A percentile compares a stretch with the other conserved stretches of the same genome.
Conservation (phyloP, 2,797 vertebrate species). For the Momotus momota region DNA sequence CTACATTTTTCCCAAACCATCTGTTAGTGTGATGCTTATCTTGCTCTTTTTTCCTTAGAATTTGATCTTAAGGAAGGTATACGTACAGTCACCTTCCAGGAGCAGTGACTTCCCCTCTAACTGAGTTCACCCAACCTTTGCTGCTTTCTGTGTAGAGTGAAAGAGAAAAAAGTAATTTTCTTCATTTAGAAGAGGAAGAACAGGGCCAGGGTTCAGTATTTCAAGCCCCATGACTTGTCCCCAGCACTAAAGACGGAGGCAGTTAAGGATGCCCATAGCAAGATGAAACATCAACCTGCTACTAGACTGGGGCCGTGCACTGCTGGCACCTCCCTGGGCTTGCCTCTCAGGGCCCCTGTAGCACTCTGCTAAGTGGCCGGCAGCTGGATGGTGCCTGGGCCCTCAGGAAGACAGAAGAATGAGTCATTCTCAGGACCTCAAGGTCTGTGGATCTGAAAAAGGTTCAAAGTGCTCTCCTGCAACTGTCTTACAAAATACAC, state of each 20-base stretch:
- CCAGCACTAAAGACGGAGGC: not conserved
- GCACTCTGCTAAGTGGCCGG: not conserved
- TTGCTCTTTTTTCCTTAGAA: not conserved
- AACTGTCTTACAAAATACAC: not conserved
- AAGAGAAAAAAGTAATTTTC: not conserved
- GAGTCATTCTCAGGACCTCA: not conserved
- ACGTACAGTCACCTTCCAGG: not conserved
- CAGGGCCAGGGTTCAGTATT: not conserved
- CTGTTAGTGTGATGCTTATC: not conserved
- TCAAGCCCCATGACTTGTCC: not conserved
- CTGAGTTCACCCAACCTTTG: not conserved
- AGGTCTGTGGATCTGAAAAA: not conserved
- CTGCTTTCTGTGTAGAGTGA: not conserved
- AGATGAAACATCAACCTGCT: not conserved
- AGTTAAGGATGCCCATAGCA: not conserved
- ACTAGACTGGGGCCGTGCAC: rapidly evolving
- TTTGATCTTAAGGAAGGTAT: not conserved
- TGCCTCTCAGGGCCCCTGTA: not conserved
- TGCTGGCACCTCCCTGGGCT: not conserved
- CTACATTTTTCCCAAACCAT: not conserved
- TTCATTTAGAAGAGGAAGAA: not conserved
- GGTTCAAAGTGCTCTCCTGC: not conserved
- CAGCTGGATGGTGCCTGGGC: not conserved
- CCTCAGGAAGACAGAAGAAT: not conserved
- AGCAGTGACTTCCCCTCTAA: not conserved